A percentile compares a stretch with the other conserved stretches of the same genome.
Evolutionary conservation across 2,888 invertebrate genomes (phyloP).

Genomic region (Acleris cristana): DNA sequence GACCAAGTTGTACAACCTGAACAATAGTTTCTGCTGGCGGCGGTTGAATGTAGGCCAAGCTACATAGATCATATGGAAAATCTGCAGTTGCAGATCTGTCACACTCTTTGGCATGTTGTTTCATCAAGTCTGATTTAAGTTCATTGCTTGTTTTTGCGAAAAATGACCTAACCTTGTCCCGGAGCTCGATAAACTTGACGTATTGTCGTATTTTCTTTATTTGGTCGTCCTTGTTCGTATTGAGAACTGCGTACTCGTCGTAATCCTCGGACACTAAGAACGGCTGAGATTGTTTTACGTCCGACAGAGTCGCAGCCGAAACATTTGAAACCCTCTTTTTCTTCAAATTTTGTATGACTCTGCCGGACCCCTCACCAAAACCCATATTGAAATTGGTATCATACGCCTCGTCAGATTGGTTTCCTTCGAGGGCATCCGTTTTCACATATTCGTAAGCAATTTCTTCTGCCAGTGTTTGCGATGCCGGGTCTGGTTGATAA

Average conservation of each 20-base stretch:
- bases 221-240: slow-evolving; percentile 48
- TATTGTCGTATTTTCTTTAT: slow-evolving; percentile 53
- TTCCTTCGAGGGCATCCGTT: slow-evolving; percentile 40
- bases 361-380: slow-evolving; percentile 85
- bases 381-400: slow-evolving; percentile 79
- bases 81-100: slow-evolving; percentile 36
- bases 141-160: slow-evolving; percentile 63
- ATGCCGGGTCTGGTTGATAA: slow-evolving; percentile 50
- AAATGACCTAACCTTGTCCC: slow-evolving; percentile 66
- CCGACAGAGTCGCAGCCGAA: slow-evolving; percentile 85
- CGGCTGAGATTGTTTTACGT: slow-evolving; percentile 83
- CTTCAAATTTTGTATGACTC: slow-evolving; percentile 79
- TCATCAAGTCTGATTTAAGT: slow-evolving; percentile 52
- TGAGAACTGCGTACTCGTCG: slow-evolving; percentile 45
- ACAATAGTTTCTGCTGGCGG: slow-evolving; percentile 68
- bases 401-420: slow-evolving; percentile 49
- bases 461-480: slow-evolving; percentile 67
- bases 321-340: slow-evolving; percentile 68
- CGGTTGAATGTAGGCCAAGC: slow-evolving; percentile 85
- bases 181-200: slow-evolving; percentile 58
- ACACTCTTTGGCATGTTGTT: slow-evolving; percentile 48
- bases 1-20: slow-evolving; percentile 85
- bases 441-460: slow-evolving; percentile 55
- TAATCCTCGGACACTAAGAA: slow-evolving; percentile 65
- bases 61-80: slow-evolving; percentile 77